Evolutionary conservation across 2,888 invertebrate species (phyloP).

Genomic region (Mactromeris polynyma): DNA sequence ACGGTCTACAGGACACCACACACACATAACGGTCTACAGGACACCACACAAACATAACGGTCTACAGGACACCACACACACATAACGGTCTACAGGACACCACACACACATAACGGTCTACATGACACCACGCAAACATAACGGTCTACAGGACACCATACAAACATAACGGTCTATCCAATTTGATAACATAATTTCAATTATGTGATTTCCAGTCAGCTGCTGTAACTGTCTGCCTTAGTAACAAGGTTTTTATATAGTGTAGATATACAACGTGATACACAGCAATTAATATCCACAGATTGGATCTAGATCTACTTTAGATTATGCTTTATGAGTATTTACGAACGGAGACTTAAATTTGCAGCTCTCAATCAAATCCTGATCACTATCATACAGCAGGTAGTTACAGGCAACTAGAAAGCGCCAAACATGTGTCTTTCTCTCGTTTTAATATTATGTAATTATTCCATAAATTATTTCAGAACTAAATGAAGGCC

Average conservation of each 20-base stretch:
- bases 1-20: too few relatives aligned
- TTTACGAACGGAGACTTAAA: conserved; percentile 27
- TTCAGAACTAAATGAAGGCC: too few relatives aligned
- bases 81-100: too few relatives aligned
- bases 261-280: conserved; percentile 22
- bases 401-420: conserved; percentile 4
- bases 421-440: background rate
- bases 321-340: conserved; percentile 29
- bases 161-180: background rate
- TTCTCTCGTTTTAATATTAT: background rate
- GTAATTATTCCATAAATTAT: too few relatives aligned
- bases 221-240: background rate
- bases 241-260: background rate
- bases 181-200: background rate
- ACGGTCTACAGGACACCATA: too few relatives aligned
- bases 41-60: too few relatives aligned
- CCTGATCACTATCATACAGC: conserved; percentile 24
- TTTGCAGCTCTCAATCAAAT: conserved; percentile 43
- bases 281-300: conserved; percentile 30
- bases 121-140: too few relatives aligned
- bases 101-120: too few relatives aligned
- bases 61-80: too few relatives aligned
- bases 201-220: background rate
- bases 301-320: conserved; percentile 49
- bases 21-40: too few relatives aligned